Evolutionary conservation across 2,113 vertebrate genomes (phyloP).

Genomic region (Tragelaphus scriptus): DNA sequence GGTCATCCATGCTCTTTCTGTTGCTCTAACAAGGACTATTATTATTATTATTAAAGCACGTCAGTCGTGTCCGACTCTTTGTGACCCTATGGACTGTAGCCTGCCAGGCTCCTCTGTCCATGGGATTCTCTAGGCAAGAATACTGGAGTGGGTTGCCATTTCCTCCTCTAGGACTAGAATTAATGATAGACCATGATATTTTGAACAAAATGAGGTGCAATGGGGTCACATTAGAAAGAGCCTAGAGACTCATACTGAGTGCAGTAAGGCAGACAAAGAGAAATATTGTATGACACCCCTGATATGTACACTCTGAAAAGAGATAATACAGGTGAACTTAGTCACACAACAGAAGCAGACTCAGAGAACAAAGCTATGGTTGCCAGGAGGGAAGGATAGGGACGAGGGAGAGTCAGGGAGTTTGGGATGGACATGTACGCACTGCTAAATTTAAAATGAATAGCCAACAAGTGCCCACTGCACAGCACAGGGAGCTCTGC

Average conservation of each 20-base stretch:
- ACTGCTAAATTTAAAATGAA: neutral
- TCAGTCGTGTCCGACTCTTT: no score
- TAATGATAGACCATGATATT: neutral
- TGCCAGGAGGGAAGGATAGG: neutral
- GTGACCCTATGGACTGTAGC: no score
- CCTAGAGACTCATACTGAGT: neutral
- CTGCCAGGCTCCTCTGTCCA: no score
- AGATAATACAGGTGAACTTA: neutral
- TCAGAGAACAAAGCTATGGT: neutral
- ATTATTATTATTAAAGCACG: no score
- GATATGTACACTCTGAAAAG: neutral
- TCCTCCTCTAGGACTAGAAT: no score
- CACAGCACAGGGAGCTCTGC: neutral
- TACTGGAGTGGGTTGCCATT: no score
- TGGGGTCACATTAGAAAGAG: neutral
- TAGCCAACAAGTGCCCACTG: neutral
- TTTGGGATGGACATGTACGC: neutral
- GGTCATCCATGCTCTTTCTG: neutral
- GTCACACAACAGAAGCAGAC: neutral
- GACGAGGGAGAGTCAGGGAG: neutral
- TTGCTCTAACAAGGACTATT: neutral
- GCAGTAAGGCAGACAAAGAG: neutral
- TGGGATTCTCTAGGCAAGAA: no score
- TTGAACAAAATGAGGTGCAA: neutral
- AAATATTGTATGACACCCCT: neutral